Base-by-base conservation (phyloP, 1,140 invertebrate species). In the Armadillidium nasatum region DNA sequence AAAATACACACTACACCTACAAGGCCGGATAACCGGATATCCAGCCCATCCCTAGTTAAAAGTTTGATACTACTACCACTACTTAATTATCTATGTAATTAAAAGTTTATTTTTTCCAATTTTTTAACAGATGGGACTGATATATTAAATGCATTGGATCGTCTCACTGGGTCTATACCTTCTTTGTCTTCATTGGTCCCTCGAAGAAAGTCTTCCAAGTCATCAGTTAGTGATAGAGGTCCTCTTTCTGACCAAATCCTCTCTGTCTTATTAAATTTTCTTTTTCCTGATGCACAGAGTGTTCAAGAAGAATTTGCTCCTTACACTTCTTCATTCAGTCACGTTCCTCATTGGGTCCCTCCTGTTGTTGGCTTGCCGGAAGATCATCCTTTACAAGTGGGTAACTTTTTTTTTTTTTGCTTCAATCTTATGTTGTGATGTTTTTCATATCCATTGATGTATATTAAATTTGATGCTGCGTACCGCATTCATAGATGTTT, bases 261-360 rank as follows among this genome's bases (percentile, higher is more conserved):
- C 1, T 89, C 91, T 81, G 87, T 90, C 44, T 89, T 97, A 75
- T 83, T 97, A 22, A 90, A 92, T 83, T 96, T 91, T 85, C 84
- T 97, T 19, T 97, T 97, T 84, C 94, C 94, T 71, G 94, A 97
- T 89, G 92, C 93, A 79, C 89, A 92, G 82, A 88, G 90, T 72
- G 69, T 80, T 44, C 10, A 73, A 19, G 78, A 78, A n/a, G 81
- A 82, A 22, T 60, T 68, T 0, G 86, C 43, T 72, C 77, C 80
- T 33, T 78, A 81, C 10, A 81, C 82, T 4, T 43, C 68, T 9
- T 72, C 76, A n/a, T 80, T 82, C 74, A 82, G 80, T 46, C 73
- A 76, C 74, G 71, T 75, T 10, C 79, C 80, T 11, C 75, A 79
- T 67, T 82, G 75, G 77, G 33, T 44, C 11, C 22, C 21, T 9